Percentiles rank a stretch among this genome's conserved stretches.
Conservation (phyloP, 2,113 vertebrate genomes). For the Sakesphorus luctuosus region DNA sequence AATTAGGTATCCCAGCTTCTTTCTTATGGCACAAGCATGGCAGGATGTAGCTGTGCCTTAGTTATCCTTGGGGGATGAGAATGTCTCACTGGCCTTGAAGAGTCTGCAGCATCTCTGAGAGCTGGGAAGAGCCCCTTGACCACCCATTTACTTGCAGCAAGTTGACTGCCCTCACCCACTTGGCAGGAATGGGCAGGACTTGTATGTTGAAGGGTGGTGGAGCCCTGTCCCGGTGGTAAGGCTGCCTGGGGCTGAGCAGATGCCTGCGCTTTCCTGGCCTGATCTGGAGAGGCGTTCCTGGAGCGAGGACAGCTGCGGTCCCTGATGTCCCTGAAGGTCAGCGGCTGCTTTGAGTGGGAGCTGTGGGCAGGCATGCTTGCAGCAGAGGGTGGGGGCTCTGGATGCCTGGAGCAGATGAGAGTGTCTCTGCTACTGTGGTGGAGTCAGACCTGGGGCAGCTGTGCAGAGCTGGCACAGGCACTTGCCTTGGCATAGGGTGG, state of each 20-base stretch:
- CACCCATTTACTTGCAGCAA: neutral
- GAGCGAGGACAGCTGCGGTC: neutral
- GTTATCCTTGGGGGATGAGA: neutral
- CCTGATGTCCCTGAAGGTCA: constrained; percentile 45
- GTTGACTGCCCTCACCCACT: neutral
- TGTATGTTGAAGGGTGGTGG: neutral
- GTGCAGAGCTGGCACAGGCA: neutral
- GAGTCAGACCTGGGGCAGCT: fast-evolving
- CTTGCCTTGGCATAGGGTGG: neutral
- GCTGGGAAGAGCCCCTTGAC: neutral
- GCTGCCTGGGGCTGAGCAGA: neutral
- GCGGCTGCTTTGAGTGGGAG: neutral
- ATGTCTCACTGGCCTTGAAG: neutral
- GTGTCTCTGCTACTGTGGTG: neutral
- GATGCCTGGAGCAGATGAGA: neutral
- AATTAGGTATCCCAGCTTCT: neutral
- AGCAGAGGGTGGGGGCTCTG: neutral
- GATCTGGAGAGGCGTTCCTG: neutral
- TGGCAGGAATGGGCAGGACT: neutral
- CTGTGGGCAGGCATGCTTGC: fast-evolving
- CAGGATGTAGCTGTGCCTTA: neutral
- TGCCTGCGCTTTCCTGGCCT: neutral
- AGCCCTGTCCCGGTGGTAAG: neutral
- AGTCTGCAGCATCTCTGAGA: neutral
- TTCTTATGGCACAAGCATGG: fast-evolving